Conservation (phyloP, 2,797 vertebrate species). For the Percopsis omiscomaycus region DNA sequence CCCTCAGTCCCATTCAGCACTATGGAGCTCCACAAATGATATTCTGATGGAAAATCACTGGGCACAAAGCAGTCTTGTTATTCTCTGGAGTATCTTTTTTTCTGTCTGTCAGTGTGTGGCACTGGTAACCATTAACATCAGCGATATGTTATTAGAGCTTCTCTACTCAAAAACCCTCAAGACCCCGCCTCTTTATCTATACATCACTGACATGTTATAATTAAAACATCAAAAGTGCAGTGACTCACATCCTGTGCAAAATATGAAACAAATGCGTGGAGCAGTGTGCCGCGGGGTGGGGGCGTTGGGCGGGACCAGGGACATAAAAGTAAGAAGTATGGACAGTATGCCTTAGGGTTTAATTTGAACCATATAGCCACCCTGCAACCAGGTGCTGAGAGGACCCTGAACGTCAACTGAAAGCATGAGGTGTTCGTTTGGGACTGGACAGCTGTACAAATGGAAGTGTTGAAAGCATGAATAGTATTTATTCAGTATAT, state of each 20-base stretch:
- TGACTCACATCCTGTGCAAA: constrained; percentile 74
- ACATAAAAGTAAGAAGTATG: constrained; percentile 30
- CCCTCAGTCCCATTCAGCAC: constrained; percentile 22
- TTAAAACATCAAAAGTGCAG: constrained; percentile 68
- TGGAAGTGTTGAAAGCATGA: too few relatives aligned
- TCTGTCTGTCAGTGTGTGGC: constrained; percentile 37
- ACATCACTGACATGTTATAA: constrained; percentile 62
- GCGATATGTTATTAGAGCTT: constrained; percentile 59
- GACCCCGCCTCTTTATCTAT: constrained; percentile 32
- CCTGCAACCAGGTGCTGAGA: constrained; percentile 43
- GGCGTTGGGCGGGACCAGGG: constrained; percentile 18
- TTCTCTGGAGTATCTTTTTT: constrained; percentile 27
- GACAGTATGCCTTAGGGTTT: constrained; percentile 47
- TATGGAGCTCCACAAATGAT: constrained; percentile 34
- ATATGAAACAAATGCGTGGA: constrained; percentile 72
- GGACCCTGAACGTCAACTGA: constrained; percentile 18
- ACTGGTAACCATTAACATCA: constrained; percentile 59
- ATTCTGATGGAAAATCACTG: constrained; percentile 20
- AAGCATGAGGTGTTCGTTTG: constrained; percentile 4
- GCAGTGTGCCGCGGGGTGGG: constrained; percentile 20
- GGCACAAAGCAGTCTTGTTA: constrained; percentile 58
- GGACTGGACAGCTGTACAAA: not conserved
- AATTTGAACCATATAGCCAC: constrained; percentile 64
- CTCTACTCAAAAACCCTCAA: constrained; percentile 37
- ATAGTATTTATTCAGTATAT: too few relatives aligned